Base-by-base conservation (phyloP, 2,888 invertebrate species). In the Cepaea hortensis region DNA sequence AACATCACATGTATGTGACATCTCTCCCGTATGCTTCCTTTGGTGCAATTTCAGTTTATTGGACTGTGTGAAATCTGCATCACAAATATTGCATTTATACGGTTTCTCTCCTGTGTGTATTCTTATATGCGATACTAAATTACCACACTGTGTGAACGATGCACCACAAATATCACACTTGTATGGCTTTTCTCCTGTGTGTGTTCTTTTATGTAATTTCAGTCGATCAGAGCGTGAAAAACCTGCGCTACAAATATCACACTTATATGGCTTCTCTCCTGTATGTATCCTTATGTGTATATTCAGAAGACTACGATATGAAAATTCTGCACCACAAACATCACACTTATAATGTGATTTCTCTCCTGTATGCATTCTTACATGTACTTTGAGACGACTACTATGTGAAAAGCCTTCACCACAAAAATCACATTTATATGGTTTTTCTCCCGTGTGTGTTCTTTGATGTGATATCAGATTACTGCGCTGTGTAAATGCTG, bases 381-480 rank as follows among this genome's bases (percentile, higher is more conserved):
- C 70, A 18, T 70, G 70, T 23, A 23, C 70, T n/a, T 70, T 20
- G n/a, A 70, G 70, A 23, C n/a, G 23, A 20, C 70, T n/a, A n/a
- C 23, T 70, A 6, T n/a, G n/a, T n/a, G 70, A n/a, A 23, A 70
- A 70, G 23, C 70, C 70, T 23, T n/a, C 23, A 5, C 70, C 70
- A 23, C 70, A 70, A n/a, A n/a, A 6, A 70, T 23, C 18, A 70
- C 70, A 77, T 50, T 77, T 50, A n/a, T 48, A 77, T n/a, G 77
- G 77, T 20, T 77, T 77, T n/a, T 77, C 77, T 55, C 55, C 77
- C 3, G 77, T 55, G 11, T 68, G 68, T 68, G 68, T 68, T 18
- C 68, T 68, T 15, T 68, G 18, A n/a, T 68, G 68, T n/a, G n/a
- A 7, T n/a, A 1, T n/a, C 4, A 68, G 68, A n/a, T 20, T 20